Evolutionary conservation across 92 coral and sea anemone genomes (phyloP).

Genomic region (Zoanthus sansibaricus): DNA sequence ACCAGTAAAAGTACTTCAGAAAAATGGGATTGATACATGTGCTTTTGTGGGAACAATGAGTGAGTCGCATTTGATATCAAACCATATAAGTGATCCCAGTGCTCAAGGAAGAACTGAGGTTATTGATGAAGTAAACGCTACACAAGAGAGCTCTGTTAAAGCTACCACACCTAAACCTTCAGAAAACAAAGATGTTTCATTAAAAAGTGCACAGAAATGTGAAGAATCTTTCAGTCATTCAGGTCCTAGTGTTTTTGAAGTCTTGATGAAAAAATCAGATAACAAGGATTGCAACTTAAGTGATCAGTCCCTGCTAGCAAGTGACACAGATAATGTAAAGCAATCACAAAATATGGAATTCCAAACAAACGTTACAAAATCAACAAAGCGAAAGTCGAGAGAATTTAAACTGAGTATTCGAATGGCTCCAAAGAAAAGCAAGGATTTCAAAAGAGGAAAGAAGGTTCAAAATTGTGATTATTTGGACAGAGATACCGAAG

Average conservation of each 20-base stretch:
- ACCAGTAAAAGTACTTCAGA: not conserved
- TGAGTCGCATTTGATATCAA: not conserved
- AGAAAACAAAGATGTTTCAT: not conserved
- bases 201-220: not conserved
- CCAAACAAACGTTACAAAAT: constrained; percentile 24
- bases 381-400: constrained; percentile 26
- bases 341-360: not conserved
- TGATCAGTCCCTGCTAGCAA: not conserved
- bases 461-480: not conserved
- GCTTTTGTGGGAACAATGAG: not conserved
- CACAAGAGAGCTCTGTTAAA: not conserved
- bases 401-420: constrained; percentile 61
- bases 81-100: not conserved
- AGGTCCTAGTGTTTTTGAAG: constrained; percentile 75
- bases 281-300: not conserved
- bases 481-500: not conserved
- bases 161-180: not conserved
- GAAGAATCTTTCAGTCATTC: not conserved
- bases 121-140: not conserved
- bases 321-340: not conserved
- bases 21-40: not conserved
- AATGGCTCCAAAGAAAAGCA: constrained; percentile 23
- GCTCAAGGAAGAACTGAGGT: not conserved
- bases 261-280: constrained; percentile 72
- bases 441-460: not conserved